Evolutionary conservation across 2,113 vertebrate species (phyloP).

Genomic region (Callocephalon fimbriatum): DNA sequence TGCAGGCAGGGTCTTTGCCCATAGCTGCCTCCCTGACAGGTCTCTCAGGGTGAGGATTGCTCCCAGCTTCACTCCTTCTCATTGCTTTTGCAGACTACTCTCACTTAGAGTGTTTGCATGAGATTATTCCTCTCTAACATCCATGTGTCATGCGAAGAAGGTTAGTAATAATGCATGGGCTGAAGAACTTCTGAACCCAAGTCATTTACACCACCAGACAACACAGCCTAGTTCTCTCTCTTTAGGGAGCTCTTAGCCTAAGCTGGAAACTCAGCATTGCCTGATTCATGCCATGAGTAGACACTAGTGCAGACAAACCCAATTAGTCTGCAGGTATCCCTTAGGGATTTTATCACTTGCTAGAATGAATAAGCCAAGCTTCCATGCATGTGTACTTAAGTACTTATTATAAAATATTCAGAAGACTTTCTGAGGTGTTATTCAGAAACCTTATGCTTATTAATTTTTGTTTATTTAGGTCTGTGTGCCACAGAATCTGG

Average conservation of each 20-base stretch:
- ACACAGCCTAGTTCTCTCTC: neutral
- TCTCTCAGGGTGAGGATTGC: neutral
- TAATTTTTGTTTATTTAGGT: neutral
- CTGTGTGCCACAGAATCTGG: neutral
- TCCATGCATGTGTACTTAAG: neutral
- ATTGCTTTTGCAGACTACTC: neutral
- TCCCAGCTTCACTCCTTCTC: neutral
- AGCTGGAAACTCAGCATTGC: neutral
- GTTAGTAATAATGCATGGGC: slow-evolving; percentile 55
- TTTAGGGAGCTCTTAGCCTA: slow-evolving; percentile 22
- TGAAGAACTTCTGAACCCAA: slow-evolving; percentile 59
- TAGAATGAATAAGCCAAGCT: slow-evolving; percentile 3
- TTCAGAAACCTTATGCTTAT: neutral
- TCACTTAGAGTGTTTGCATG: neutral
- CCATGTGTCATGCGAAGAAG: neutral
- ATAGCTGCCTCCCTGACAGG: rapidly evolving
- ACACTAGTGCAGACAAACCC: slow-evolving; percentile 51
- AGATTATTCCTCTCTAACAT: neutral
- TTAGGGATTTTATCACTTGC: neutral
- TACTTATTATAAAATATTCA: slow-evolving; percentile 48
- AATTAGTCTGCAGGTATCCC: slow-evolving; percentile 43
- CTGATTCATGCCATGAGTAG: slow-evolving; percentile 39
- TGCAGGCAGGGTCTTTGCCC: neutral
- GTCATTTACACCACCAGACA: neutral
- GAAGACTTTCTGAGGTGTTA: neutral